Percentiles rank a stretch among this genome's conserved stretches.
phyloP scores from a whole-genome alignment of 2,113 vertebrate species.

The Galemys pyrenaicus region DNA sequence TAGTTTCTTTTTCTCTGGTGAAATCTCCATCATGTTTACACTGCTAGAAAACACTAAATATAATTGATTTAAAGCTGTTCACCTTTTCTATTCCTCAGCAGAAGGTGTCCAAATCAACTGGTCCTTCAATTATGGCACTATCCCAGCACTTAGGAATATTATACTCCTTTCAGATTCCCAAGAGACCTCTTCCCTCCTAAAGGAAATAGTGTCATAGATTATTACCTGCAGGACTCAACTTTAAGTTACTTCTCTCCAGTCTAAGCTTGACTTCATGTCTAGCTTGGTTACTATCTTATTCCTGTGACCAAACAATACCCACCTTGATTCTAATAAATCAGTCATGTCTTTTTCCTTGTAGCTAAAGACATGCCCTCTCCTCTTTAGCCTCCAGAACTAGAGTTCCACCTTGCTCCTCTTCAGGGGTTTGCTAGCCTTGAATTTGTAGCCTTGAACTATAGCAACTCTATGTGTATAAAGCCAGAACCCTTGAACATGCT shows the following conservation, averaged over 20 bases:
- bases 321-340: background rate
- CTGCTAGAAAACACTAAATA: background rate
- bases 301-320: background rate
- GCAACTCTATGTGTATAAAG: background rate
- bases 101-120: slow-evolving; percentile 12
- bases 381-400: background rate
- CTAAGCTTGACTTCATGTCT: background rate
- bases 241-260: background rate
- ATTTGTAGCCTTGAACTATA: background rate
- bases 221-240: background rate
- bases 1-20: background rate
- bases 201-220: background rate
- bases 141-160: background rate
- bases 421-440: background rate
- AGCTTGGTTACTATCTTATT: background rate
- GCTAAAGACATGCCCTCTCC: background rate
- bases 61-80: background rate
- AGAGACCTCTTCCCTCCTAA: background rate
- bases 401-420: background rate
- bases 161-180: background rate
- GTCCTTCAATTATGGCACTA: background rate
- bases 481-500: background rate
- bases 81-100: background rate
- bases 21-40: slow-evolving; percentile 34
- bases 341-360: background rate